Evolutionary conservation across 2,113 vertebrate genomes (phyloP), one percentile per base, ranked within the genome.

Genomic region (Promerops cafer): DNA sequence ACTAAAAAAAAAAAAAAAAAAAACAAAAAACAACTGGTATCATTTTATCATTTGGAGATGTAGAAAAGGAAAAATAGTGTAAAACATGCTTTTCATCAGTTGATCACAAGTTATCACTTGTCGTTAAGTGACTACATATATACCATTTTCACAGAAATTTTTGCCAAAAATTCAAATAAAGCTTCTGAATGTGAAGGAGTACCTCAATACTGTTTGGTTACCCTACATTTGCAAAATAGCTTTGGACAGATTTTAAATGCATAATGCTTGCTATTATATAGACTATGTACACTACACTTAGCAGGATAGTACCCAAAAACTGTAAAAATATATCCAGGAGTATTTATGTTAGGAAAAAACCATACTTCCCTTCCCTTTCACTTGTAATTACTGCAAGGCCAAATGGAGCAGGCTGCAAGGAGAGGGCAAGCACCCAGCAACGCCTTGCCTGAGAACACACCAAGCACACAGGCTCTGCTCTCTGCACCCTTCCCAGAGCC

Each of bases 101-200:
- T 84, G 44, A 47, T 28, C 6, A 18, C 0, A 0, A n/a, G n/a
- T n/a, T 37, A n/a, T 6, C 40, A 6, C 31, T 69, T 65, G 27
- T 7, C 47, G 91, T 59, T 28, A 83, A 74, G 23, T 42, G 20
- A 77, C 24, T 63, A 52, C 3, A 47, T 14, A 40, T 4, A 31
- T 13, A 52, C 8, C 2, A 60, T 68, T 76, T 90, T 76, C 57
- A 69, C 7, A 31, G 53, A 42, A 79, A 22, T 1, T 3, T 75
- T 77, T 2, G 3, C 35, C 27, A 40, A 56, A 82, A 92, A 71
- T 49, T 74, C 80, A 82, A 82, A 3, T 31, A 56, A 59, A 91
- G 40, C 50, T 91, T 75, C 57, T 24, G 21, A 91, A 93, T 7
- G 35, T 37, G 42, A 81, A 76, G 23, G 23, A 81, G 33, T 49